Percentiles rank a stretch among this genome's conserved stretches.
Evolutionary conservation across 2,888 invertebrate species (phyloP).

Genomic region (Calliopum simillimum): DNA sequence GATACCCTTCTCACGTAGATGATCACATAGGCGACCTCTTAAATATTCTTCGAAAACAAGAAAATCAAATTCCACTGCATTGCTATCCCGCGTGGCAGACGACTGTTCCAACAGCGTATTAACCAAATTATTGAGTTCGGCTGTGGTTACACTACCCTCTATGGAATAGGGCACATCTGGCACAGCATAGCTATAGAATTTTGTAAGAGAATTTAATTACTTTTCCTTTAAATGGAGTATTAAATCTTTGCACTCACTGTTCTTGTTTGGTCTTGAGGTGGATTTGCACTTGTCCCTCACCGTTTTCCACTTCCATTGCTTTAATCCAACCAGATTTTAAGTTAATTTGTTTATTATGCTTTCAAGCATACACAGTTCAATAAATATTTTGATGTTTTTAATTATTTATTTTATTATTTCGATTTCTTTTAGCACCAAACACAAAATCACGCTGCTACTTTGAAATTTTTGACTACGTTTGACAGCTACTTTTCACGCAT

Average conservation of each 20-base stretch:
- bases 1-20: conserved; percentile 79
- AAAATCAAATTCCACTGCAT: conserved; percentile 83
- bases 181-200: conserved; percentile 80
- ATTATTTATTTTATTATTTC: conserved; percentile 3
- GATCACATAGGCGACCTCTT: conserved; percentile 73
- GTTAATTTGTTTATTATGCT: conserved; percentile 15
- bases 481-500: neutral
- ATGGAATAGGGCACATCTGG: conserved; percentile 88
- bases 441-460: neutral
- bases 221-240: neutral
- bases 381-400: neutral
- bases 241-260: conserved; percentile 71
- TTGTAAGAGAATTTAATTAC: neutral
- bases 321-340: conserved; percentile 17
- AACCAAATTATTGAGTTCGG: conserved; percentile 81
- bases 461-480: neutral
- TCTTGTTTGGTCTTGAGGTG: conserved; percentile 84
- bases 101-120: conserved; percentile 75
- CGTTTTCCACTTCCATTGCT: conserved; percentile 63
- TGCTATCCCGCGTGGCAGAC: conserved; percentile 30
- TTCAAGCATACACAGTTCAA: conserved; percentile 10
- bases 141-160: conserved; percentile 76
- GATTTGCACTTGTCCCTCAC: conserved; percentile 78
- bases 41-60: conserved; percentile 86
- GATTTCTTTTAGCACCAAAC: neutral